These are phyloP conservation scores for Spisula subtruncata DNA, from an alignment of 2,888 invertebrate species.

Conservation along the genomic window DNA sequence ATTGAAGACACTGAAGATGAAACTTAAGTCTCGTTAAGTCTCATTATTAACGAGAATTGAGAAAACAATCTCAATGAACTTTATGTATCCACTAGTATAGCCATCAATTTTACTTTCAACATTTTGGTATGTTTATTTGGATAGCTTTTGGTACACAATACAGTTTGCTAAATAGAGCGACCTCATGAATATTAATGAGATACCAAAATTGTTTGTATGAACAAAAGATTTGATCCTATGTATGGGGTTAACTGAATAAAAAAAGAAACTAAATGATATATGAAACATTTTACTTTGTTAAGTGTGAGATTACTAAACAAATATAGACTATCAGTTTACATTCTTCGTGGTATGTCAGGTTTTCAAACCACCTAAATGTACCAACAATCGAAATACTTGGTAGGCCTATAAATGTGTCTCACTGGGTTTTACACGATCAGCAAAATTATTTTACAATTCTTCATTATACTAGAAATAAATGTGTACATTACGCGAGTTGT, in stretches of 20 bases:
- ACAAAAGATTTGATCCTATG: constrained; percentile 3
- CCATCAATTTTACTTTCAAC: constrained; percentile 23
- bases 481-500: no score
- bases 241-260: not conserved
- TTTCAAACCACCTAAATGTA: not conserved
- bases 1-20: not conserved
- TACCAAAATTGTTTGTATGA: not conserved
- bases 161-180: not conserved
- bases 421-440: no score
- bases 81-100: not conserved
- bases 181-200: constrained; percentile 51
- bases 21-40: not conserved
- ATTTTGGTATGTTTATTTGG: constrained; percentile 26
- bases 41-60: not conserved
- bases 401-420: not conserved
- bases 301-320: not conserved
- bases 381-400: not conserved
- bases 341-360: not conserved
- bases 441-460: no score
- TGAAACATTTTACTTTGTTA: not conserved
- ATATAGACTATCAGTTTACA: not conserved
- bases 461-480: no score
- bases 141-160: not conserved
- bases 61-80: not conserved
- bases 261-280: not conserved